Base-by-base conservation (phyloP, 2,113 vertebrate genomes). In the Progne subis region DNA sequence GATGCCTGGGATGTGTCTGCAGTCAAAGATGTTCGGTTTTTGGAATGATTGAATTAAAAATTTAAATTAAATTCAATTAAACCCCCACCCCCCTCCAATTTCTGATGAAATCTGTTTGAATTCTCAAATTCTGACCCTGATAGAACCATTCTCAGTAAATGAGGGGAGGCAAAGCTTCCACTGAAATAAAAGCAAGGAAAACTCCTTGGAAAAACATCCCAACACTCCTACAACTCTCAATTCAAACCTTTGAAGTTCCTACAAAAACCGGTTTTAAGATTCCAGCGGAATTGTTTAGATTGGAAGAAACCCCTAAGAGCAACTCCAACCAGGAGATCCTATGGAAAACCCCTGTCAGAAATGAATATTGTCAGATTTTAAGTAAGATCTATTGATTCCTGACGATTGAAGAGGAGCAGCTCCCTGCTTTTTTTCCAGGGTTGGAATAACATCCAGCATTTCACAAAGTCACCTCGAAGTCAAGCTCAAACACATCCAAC, bases 11-110 rank as follows among this genome's bases (percentile, higher is more conserved):
- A 37, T 20, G 2, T 1, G 18, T 43, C 14, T 29, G 31, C 3
- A 21, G 26, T 26, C 47, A 18, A 49, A 67, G 69, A 32, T 7
- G 43, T 26, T 71, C 21, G 1, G 28, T 9, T 49, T 85, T n/a
- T 14, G 31, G 28, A 5, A 18, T 0, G 1, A 52, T 6, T 11
- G 2, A 60, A 69, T 86, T 60, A 28, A 77, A 77, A 69, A 39
- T 37, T 44, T 32, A 6, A 37, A n/a, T 55, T 15, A 0, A 63
- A 57, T 26, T 28, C 11, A 49, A 56, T n/a, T 28, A 11, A 52
- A 67, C 4, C 0, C 0, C 4, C 31, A 52, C 61, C 4, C 0
- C 0, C 4, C 31, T 20, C 5, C 32, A 7, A 2, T 32, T 77
- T 59, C 55, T 69, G 15, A 32, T 44, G 34, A 67, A 59, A 67